Conservation (phyloP, 2,797 vertebrate species). For the Etheostoma perlongum region DNA sequence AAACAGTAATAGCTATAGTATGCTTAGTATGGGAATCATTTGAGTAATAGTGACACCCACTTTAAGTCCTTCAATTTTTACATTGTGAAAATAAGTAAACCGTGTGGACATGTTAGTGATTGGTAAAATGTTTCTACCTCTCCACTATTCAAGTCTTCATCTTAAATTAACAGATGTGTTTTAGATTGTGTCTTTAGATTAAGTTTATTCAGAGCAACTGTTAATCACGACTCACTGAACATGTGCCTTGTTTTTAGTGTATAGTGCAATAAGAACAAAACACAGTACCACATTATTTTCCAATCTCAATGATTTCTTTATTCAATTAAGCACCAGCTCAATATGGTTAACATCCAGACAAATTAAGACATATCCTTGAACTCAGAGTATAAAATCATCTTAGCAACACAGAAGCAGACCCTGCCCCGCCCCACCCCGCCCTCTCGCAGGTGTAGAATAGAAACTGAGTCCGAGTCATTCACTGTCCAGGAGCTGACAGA, state of each 20-base stretch:
- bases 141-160: not conserved
- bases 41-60: conserved; percentile 14
- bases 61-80: conserved; percentile 22
- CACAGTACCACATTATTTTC: conserved; percentile 2
- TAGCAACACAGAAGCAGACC: conserved; percentile 53
- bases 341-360: conserved; percentile 73
- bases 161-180: not conserved
- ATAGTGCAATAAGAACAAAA: not conserved
- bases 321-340: conserved; percentile 90
- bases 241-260: not conserved
- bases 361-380: conserved; percentile 64
- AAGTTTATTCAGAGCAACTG: not conserved
- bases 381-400: conserved; percentile 81
- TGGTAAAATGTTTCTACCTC: not conserved
- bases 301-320: conserved; percentile 73
- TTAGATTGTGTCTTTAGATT: not conserved
- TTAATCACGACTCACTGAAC: not conserved
- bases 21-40: not conserved
- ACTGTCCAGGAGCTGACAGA: conserved; percentile 96
- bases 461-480: conserved; percentile 61
- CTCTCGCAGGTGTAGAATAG: conserved; percentile 56
- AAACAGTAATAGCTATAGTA: conserved; percentile 4
- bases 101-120: conserved; percentile 36
- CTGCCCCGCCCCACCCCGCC: conserved; percentile 4
- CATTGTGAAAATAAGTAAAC: conserved; percentile 42